Evolutionary conservation across 2,888 invertebrate genomes (phyloP).

Genomic region (Phlogophora meticulosa): DNA sequence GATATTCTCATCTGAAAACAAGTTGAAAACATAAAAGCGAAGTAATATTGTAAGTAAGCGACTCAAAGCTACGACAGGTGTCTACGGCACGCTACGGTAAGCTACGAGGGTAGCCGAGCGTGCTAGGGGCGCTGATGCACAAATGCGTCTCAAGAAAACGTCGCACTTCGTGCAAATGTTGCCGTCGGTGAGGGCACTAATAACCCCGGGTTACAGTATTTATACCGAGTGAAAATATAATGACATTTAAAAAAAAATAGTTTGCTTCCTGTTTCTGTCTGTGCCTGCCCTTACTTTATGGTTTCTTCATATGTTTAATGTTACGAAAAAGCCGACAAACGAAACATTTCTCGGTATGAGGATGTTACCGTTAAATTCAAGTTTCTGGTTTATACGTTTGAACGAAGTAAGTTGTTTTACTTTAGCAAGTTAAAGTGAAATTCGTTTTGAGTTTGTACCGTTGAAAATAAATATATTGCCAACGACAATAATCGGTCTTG

Average conservation of each 20-base stretch:
- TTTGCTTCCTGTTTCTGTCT: neutral
- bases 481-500: neutral
- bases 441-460: neutral
- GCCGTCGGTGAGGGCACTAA: constrained; percentile 43
- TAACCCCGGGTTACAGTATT: constrained; percentile 32
- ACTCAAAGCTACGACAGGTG: constrained; percentile 57
- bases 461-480: neutral
- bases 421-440: neutral
- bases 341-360: no score
- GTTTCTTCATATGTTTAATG: neutral
- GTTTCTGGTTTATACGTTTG: neutral
- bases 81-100: constrained; percentile 51
- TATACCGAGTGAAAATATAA: constrained; percentile 14
- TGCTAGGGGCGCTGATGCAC: constrained; percentile 60
- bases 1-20: neutral
- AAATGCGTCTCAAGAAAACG: constrained; percentile 51
- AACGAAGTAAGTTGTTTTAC: neutral
- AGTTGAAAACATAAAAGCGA: neutral
- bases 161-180: constrained; percentile 44
- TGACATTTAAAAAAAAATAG: neutral
- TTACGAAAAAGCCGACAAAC: no score
- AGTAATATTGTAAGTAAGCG: constrained; percentile 32
- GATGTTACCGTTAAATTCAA: neutral
- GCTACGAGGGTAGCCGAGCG: constrained; percentile 56
- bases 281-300: neutral